Evolutionary conservation across 2,113 vertebrate genomes (phyloP).

Genomic region (Dromas ardeola): DNA sequence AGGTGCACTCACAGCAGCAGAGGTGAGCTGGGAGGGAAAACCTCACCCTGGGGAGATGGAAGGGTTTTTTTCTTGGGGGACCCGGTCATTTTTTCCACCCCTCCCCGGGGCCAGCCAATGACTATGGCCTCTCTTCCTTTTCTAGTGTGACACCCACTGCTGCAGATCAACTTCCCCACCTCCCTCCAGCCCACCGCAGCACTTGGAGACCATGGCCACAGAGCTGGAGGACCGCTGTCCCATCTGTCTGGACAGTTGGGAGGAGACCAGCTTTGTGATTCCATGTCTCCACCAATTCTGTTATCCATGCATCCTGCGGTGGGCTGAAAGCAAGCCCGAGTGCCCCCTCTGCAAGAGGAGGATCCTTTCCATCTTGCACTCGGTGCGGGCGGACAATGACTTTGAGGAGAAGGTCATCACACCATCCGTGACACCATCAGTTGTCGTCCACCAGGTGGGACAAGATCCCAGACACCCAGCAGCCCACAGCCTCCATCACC

Average conservation of each 20-base stretch:
- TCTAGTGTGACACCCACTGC: no score
- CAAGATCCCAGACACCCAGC: neutral
- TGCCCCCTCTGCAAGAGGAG: neutral
- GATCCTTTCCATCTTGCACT: neutral
- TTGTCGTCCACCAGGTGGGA: rapidly evolving
- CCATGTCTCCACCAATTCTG: no score
- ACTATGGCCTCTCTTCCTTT: no score
- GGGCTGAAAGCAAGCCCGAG: no score
- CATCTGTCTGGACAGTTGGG: no score
- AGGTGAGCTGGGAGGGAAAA: neutral
- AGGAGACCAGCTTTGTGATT: no score
- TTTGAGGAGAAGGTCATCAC: neutral
- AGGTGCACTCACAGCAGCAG: neutral
- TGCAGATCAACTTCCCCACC: no score
- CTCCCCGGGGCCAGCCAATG: neutral
- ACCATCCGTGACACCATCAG: no score
- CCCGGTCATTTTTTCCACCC: neutral
- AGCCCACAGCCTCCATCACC: rapidly evolving
- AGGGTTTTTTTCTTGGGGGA: neutral
- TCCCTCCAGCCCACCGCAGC: no score
- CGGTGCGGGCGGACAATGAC: rapidly evolving
- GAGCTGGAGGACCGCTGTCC: no score
- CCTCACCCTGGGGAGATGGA: neutral
- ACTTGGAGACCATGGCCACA: no score
- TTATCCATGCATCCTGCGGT: no score